phyloP scores from a whole-genome alignment of 2,113 vertebrate species.

The Sander lucioperca region DNA sequence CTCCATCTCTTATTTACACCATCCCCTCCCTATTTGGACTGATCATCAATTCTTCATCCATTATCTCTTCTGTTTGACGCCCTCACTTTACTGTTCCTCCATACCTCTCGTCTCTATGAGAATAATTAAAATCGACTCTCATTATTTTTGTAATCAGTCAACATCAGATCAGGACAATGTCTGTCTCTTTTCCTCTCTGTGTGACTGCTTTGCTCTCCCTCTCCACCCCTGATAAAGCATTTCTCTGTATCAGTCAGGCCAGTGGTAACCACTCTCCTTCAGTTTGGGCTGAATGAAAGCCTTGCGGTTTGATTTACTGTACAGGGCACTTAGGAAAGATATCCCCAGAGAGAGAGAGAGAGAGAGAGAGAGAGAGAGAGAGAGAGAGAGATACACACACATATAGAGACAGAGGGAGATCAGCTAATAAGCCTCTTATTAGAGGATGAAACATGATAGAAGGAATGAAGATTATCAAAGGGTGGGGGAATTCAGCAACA shows the following conservation, averaged over 20 bases:
- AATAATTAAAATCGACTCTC: constrained; percentile 39
- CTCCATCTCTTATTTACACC: constrained; percentile 65
- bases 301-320: constrained; percentile 84
- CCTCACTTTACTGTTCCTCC: neutral
- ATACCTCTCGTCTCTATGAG: constrained; percentile 16
- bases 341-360: constrained; percentile 62
- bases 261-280: constrained; percentile 70
- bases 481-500: constrained; percentile 6
- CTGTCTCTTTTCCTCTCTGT: neutral
- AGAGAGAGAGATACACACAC: neutral
- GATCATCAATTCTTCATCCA: constrained; percentile 53
- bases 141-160: constrained; percentile 34
- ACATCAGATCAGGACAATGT: constrained; percentile 16
- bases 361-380: neutral
- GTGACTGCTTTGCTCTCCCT: constrained; percentile 13
- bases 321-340: constrained; percentile 79
- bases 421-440: constrained; percentile 53
- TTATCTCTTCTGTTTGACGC: constrained; percentile 7
- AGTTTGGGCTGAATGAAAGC: constrained; percentile 73
- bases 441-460: constrained; percentile 59
- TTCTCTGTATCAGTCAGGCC: constrained; percentile 39
- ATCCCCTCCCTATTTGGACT: constrained; percentile 23
- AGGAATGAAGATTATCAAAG: constrained; percentile 25
- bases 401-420: constrained; percentile 8
- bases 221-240: constrained; percentile 42